A percentile compares a stretch with the other conserved stretches of the same genome.
Evolutionary conservation across 1,140 invertebrate genomes (phyloP).

Genomic region (Drosophila pruinosa): DNA sequence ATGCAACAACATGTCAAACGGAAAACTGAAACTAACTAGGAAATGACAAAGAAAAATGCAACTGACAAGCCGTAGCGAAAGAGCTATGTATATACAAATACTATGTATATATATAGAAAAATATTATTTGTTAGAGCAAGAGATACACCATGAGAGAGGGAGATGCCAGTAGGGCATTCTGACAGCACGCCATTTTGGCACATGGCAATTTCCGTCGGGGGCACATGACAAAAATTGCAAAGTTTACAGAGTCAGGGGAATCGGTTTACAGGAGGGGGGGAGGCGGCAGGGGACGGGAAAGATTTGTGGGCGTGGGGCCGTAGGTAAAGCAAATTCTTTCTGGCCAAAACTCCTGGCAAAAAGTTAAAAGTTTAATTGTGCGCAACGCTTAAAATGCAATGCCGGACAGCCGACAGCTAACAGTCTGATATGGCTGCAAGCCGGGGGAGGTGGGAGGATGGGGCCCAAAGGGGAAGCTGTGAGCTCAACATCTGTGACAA

Average conservation of each 20-base stretch:
- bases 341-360: constrained; percentile 55
- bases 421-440: background rate
- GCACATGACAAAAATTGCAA: constrained; percentile 71
- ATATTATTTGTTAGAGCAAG: background rate
- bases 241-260: constrained; percentile 30
- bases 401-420: constrained; percentile 3
- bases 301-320: constrained; percentile 1
- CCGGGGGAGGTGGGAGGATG: background rate
- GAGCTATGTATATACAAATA: too few species aligned
- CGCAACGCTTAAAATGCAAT: constrained; percentile 64
- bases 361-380: constrained; percentile 82
- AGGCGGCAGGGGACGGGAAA: background rate
- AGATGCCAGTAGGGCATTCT: constrained; percentile 15
- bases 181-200: constrained; percentile 59
- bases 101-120: too few species aligned
- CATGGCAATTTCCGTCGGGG: constrained; percentile 73
- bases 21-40: constrained; percentile 38
- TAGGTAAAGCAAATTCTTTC: constrained; percentile 53
- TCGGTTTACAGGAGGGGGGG: background rate
- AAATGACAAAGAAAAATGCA: constrained; percentile 38
- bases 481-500: constrained; percentile 68
- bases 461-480: constrained; percentile 16
- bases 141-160: background rate
- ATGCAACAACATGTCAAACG: constrained; percentile 40
- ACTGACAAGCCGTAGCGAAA: constrained; percentile 8